Percentiles rank a stretch among this genome's conserved stretches.
Conservation (phyloP, 1,140 invertebrate species). For the Platorchestia sp. region DNA sequence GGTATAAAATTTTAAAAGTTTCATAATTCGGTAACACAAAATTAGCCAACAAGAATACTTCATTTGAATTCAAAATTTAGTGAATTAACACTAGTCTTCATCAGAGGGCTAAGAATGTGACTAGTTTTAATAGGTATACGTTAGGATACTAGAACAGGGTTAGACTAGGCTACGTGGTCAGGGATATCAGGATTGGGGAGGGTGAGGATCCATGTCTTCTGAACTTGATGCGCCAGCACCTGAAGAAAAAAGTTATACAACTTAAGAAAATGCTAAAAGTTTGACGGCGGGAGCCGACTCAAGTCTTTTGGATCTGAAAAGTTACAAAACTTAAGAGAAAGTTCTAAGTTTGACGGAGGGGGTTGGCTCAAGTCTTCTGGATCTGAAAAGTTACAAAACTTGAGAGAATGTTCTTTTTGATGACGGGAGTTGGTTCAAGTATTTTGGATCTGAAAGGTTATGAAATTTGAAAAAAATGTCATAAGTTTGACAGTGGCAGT, state of each 20-base stretch:
- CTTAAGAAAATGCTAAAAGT: not conserved
- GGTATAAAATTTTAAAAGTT: not conserved
- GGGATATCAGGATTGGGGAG: not conserved
- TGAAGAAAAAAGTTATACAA: not conserved
- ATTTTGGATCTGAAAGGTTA: too few relatives aligned
- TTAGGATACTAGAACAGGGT: not conserved
- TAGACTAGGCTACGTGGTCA: not conserved
- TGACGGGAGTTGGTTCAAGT: too few relatives aligned
- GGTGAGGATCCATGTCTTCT: conserved; percentile 2
- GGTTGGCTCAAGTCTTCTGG: too few relatives aligned
- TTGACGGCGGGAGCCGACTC: not conserved
- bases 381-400: too few relatives aligned
- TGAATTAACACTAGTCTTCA: not conserved
- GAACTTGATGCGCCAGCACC: not conserved
- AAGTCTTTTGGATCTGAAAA: too few relatives aligned
- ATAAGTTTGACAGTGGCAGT: too few relatives aligned
- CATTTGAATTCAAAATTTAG: not conserved
- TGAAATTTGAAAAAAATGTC: too few relatives aligned
- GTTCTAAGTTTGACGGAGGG: too few relatives aligned
- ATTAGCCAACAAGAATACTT: not conserved
- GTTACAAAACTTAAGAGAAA: too few relatives aligned
- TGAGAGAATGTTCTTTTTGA: too few relatives aligned
- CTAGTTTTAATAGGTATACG: not conserved
- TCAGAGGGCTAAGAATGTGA: not conserved
- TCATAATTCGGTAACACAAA: not conserved